Evolutionary conservation across 2,888 invertebrate species (phyloP).

Genomic region (Lysandra coridon): DNA sequence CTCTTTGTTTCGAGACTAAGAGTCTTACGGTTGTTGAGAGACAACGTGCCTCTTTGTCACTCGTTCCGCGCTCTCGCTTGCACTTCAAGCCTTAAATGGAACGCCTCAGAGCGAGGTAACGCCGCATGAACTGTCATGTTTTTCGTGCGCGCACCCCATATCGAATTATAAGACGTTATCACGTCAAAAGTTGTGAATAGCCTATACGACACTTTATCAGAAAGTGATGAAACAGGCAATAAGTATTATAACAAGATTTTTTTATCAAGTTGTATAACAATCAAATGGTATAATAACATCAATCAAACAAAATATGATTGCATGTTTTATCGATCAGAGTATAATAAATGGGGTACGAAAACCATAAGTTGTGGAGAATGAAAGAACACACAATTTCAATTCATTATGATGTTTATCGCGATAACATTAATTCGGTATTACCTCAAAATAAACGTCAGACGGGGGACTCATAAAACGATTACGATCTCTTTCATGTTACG

Average conservation of each 20-base stretch:
- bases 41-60: no score
- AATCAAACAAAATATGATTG: background rate
- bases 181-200: no score
- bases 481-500: conserved; percentile 28
- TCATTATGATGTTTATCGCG: conserved; percentile 33
- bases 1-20: no score
- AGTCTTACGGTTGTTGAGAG: no score
- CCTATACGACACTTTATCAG: background rate
- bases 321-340: background rate
- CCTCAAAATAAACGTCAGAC: conserved; percentile 31
- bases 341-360: background rate
- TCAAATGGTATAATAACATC: background rate
- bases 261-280: background rate
- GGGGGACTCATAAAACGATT: conserved; percentile 7
- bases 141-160: no score
- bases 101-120: no score
- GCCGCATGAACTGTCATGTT: no score
- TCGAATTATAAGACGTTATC: no score
- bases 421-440: conserved; percentile 27
- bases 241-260: background rate
- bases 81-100: no score
- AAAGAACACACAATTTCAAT: conserved; percentile 31
- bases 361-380: conserved; percentile 17
- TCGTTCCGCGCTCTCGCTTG: no score
- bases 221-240: background rate